phyloP scores from a whole-genome alignment of 2,113 vertebrate genomes.

The Calidris pugnax region DNA sequence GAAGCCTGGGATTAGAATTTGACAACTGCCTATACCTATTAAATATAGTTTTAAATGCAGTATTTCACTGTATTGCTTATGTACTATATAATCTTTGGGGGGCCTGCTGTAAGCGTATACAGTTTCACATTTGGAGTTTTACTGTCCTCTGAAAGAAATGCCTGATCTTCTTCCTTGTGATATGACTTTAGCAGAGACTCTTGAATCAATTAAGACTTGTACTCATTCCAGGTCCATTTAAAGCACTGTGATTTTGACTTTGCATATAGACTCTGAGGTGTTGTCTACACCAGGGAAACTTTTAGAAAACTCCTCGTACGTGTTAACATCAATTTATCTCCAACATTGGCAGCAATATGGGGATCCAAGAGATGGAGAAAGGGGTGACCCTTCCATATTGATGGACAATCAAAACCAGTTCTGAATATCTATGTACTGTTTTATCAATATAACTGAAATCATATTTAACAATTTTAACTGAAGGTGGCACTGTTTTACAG shows the following conservation, averaged over 20 bases:
- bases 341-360: background rate
- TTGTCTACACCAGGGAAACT: background rate
- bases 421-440: background rate
- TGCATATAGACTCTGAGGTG: background rate
- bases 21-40: background rate
- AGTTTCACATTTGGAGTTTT: background rate
- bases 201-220: background rate
- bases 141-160: constrained; percentile 21
- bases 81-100: background rate
- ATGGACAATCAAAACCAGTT: background rate
- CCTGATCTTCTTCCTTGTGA: background rate
- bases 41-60: background rate
- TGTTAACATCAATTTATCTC: background rate
- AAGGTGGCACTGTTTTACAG: constrained; percentile 68
- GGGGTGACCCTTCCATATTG: background rate
- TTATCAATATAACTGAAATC: background rate
- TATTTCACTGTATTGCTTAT: background rate
- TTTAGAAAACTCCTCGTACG: background rate
- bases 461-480: constrained; percentile 55
- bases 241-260: background rate
- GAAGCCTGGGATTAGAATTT: background rate
- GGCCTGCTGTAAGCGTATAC: background rate
- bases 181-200: background rate
- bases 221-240: background rate
- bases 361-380: background rate